Percentiles rank a stretch among this genome's conserved stretches.
Evolutionary conservation across 1,140 invertebrate species (phyloP).

Genomic region (Sminthurides bifidus): DNA sequence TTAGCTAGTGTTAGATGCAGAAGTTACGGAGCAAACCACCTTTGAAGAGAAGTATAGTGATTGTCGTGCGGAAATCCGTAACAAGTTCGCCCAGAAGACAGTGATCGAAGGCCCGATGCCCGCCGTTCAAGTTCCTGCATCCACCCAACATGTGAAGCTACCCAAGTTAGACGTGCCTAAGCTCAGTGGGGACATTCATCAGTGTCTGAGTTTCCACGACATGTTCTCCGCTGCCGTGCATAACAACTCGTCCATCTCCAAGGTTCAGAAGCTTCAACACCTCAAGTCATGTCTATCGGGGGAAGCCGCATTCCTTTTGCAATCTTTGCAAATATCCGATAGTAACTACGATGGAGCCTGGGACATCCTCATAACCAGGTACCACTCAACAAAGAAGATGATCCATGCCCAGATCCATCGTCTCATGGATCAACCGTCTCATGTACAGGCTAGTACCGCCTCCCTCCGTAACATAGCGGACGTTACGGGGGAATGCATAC

Average conservation of each 20-base stretch:
- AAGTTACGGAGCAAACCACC: no score
- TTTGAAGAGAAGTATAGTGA: no score
- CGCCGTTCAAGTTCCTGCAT: no score
- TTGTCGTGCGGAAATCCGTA: no score
- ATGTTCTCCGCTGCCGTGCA: neutral
- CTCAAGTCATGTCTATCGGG: neutral
- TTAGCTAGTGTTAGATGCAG: no score
- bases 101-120: no score
- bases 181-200: neutral
- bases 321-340: neutral
- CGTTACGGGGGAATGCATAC: neutral
- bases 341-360: slow-evolving; percentile 6
- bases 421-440: neutral
- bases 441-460: neutral
- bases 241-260: neutral
- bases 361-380: neutral
- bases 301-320: neutral
- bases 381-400: neutral
- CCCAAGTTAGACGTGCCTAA: neutral
- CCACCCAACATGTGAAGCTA: no score
- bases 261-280: neutral
- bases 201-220: slow-evolving; percentile 8
- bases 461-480: neutral
- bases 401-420: neutral
- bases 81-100: no score